Conservation (phyloP, 2,888 invertebrate genomes). For the Vesta saturnalis region DNA sequence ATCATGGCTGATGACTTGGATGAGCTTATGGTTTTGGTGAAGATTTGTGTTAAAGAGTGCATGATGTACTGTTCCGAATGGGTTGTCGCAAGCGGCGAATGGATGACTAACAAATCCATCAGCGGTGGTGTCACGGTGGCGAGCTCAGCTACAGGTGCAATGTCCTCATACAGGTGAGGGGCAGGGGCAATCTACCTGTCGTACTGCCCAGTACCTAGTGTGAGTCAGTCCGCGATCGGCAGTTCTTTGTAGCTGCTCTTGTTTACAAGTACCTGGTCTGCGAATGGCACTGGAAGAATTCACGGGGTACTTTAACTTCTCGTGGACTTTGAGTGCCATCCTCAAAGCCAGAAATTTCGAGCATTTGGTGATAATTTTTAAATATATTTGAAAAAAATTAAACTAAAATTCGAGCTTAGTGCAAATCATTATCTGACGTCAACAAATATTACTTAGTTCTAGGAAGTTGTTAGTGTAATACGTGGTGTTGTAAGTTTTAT, state of each 20-base stretch:
- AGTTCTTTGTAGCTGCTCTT: constrained; percentile 39
- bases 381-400: neutral
- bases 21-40: constrained; percentile 38
- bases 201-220: constrained; percentile 53
- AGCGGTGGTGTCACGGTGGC: constrained; percentile 53
- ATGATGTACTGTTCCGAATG: constrained; percentile 44
- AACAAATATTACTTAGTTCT: constrained; percentile 32
- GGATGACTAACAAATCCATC: constrained; percentile 60
- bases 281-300: constrained; percentile 90
- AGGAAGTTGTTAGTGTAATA: constrained; percentile 40
- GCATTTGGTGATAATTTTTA: constrained; percentile 6
- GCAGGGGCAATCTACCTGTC: constrained; percentile 59
- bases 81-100: constrained; percentile 42
- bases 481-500: constrained; percentile 36
- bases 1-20: constrained; percentile 28
- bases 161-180: constrained; percentile 58
- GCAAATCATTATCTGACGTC: constrained; percentile 39
- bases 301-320: constrained; percentile 74
- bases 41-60: constrained; percentile 32
- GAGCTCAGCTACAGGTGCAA: constrained; percentile 61
- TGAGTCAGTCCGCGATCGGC: constrained; percentile 53
- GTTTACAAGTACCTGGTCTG: constrained; percentile 60
- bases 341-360: constrained; percentile 53
- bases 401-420: constrained; percentile 17
- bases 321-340: constrained; percentile 80